Percentiles rank a stretch among this genome's conserved stretches.
Conservation (phyloP, 2,888 invertebrate species). For the Hylaea fasciaria region DNA sequence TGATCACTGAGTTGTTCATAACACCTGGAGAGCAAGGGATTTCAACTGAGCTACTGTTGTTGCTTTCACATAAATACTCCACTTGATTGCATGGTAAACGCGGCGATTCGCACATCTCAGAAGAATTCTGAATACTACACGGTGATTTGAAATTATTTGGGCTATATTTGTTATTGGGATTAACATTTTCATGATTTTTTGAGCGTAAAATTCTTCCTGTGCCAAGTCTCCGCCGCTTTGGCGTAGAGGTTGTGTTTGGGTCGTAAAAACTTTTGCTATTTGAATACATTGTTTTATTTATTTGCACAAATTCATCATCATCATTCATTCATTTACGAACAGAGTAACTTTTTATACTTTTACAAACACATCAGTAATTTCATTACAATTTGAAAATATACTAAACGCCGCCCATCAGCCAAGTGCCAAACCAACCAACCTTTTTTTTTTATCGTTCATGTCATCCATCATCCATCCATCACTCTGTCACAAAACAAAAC, state of each 20-base stretch:
- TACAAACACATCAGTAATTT: no score
- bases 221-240: slow-evolving; percentile 71
- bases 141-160: slow-evolving; percentile 50
- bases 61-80: slow-evolving; percentile 67
- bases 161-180: slow-evolving; percentile 46
- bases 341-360: no score
- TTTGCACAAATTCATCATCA: no score
- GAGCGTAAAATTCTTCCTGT: slow-evolving; percentile 54
- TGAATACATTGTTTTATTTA: slow-evolving; percentile 47
- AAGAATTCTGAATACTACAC: slow-evolving; percentile 26
- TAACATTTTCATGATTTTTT: slow-evolving; percentile 39
- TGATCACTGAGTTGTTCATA: slow-evolving; percentile 51
- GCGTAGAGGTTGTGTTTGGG: slow-evolving; percentile 64
- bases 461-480: no score
- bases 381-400: no score
- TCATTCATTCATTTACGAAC: no score
- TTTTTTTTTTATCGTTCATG: no score
- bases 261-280: slow-evolving; percentile 39
- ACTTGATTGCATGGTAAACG: slow-evolving; percentile 77
- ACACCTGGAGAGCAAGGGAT: slow-evolving; percentile 65
- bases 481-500: no score
- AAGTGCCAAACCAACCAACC: no score
- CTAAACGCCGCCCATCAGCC: no score
- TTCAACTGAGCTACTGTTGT: slow-evolving; percentile 55
- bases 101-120: slow-evolving; percentile 66